phyloP scores from a whole-genome alignment of 64 coral and sea anemone genomes.

The Montipora sp. region DNA sequence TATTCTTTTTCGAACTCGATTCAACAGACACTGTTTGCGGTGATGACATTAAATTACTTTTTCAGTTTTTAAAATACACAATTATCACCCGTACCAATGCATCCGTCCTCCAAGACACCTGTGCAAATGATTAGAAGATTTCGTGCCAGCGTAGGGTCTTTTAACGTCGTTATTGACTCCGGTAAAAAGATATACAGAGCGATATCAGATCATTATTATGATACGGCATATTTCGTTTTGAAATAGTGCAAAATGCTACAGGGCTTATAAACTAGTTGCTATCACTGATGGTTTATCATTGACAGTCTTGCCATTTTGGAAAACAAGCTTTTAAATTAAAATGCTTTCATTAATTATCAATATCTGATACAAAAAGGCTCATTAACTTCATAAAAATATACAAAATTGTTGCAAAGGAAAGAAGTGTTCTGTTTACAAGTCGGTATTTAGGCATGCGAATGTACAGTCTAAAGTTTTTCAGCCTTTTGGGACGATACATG shows the following conservation, averaged over 20 bases:
- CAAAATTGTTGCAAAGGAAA: background rate
- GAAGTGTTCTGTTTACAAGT: background rate
- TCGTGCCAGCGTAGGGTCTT: background rate
- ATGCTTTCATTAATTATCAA: background rate
- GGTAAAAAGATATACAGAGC: background rate
- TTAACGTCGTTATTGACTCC: background rate
- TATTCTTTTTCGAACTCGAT: background rate
- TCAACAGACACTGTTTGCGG: background rate
- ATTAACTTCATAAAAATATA: background rate
- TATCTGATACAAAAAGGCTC: background rate
- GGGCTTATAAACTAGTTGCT: too few relatives aligned
- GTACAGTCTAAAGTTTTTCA: background rate
- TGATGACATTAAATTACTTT: constrained; percentile 1
- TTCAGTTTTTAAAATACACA: background rate
- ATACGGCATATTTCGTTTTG: background rate
- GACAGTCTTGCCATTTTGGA: background rate
- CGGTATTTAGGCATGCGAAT: background rate
- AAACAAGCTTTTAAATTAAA: background rate
- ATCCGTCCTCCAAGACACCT: background rate
- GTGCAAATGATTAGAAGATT: background rate
- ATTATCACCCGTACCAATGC: background rate
- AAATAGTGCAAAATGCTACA: background rate
- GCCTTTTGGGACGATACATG: background rate
- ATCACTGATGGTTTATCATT: background rate
- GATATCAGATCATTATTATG: constrained; percentile 49